Base-by-base conservation (phyloP, 2,888 invertebrate genomes). In the Diogma glabrata region DNA sequence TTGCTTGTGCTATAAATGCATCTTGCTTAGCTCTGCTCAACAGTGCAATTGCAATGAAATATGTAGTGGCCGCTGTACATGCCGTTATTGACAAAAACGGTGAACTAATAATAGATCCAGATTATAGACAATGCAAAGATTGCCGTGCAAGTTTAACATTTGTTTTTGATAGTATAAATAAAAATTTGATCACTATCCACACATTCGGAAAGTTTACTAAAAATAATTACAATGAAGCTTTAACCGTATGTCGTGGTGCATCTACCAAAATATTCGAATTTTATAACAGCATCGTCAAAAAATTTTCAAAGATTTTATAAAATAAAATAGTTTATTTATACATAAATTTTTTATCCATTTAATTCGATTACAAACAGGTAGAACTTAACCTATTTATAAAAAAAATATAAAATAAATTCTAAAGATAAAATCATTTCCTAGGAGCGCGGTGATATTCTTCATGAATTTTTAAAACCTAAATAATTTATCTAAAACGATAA, bases 1-100 rank as follows among this genome's bases (percentile, higher is more conserved):
- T 92, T 50, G 81, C 90, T 0, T 85, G 87, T 66, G 78, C 83
- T 12, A 72, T 94, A 26, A 95, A 94, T 73, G 83, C 87, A 20
- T 75, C 81, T 0, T 91, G 89, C 65, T 70, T 92, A 52, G 88
- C 92, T 0, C 72, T 92, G 24, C 72, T 94, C 1, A 84, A 89
- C 70, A 79, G 89, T 0, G 87, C 89, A 20, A 71, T 93, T n/a
- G 77, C 85, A 12, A 83, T 94, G 84, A 82, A 82, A 56, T 85
- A 78, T 63, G 77, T 86, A 26, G 79, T 91, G 61, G 91, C 87
- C 6, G 87, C 87, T 0, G 81, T 90, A 1, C 76, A 78, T 50
- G 88, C 88, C 64, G 80, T 80, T 51, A 72, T 91, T 7, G 77
- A 79, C 54, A 72, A 73, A 9, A 65, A 75, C 8, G 78, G 76